A percentile compares a stretch with the other conserved stretches of the same genome.
Conservation (phyloP, 2,113 vertebrate genomes). For the Ascaphus truei region DNA sequence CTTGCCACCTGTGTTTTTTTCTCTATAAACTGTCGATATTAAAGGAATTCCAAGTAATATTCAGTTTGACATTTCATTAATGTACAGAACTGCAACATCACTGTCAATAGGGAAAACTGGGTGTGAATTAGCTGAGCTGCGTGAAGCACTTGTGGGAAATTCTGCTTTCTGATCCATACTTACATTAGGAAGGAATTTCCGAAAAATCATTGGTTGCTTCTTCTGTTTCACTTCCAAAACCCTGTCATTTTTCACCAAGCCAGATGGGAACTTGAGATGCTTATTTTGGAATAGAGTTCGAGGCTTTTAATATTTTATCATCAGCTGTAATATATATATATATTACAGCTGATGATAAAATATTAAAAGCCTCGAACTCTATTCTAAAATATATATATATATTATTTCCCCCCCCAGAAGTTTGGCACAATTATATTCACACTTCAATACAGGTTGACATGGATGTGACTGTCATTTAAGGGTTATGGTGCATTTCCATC, state of each 20-base stretch:
- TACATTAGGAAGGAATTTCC: constrained; percentile 14
- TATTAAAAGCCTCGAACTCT: no score
- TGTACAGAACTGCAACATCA: not conserved
- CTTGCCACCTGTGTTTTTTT: not conserved
- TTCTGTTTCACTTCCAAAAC: constrained; percentile 13
- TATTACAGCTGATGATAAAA: no score
- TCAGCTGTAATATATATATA: constrained; percentile 23
- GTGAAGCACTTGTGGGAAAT: constrained; percentile 20
- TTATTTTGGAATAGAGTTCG: constrained; percentile 49
- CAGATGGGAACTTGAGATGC: constrained; percentile 49
- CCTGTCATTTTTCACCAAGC: constrained; percentile 38
- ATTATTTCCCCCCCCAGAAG: no score
- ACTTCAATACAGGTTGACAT: not conserved
- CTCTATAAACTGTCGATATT: not conserved
- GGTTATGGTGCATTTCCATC: constrained; percentile 50
- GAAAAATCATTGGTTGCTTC: constrained; percentile 31
- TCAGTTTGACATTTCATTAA: constrained; percentile 42
- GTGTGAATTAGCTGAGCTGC: constrained; percentile 3
- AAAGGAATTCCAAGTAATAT: not conserved
- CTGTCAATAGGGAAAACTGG: not conserved
- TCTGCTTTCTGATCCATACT: not conserved
- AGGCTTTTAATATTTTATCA: constrained; percentile 33
- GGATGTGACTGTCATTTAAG: constrained; percentile 18
- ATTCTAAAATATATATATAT: no score
- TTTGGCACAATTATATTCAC: constrained; percentile 17